Conservation (phyloP, 1,140 invertebrate genomes). For the Leptinotarsa defecta region DNA sequence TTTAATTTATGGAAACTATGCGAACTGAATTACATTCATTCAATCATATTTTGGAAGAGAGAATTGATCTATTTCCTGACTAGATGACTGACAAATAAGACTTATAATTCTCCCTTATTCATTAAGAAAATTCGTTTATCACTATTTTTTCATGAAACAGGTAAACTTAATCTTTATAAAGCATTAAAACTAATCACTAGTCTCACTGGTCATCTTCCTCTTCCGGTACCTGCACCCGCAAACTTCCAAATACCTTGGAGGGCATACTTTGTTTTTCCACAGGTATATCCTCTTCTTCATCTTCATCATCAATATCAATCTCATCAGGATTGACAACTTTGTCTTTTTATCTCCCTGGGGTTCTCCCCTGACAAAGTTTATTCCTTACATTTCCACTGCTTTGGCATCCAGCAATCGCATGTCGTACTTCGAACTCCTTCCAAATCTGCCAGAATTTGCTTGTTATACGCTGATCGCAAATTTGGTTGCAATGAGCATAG, state of each 20-base stretch:
- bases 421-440: conserved; percentile 96
- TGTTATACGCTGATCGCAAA: conserved; percentile 96
- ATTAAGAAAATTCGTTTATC: too few species aligned
- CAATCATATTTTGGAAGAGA: too few species aligned
- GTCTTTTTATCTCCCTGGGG: conserved; percentile 77
- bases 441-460: conserved; percentile 96
- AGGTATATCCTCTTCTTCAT: conserved; percentile 69
- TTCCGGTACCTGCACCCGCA: conserved; percentile 56
- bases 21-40: too few species aligned
- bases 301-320: conserved; percentile 84
- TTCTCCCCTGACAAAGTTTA: conserved; percentile 84
- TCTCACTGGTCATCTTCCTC: neutral
- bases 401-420: conserved; percentile 85
- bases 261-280: conserved; percentile 82
- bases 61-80: too few species aligned
- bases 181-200: too few species aligned
- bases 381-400: conserved; percentile 71
- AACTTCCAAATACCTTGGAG: conserved; percentile 83
- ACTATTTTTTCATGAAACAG: too few species aligned
- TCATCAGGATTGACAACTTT: conserved; percentile 91
- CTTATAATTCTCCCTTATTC: neutral
- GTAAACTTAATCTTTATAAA: too few species aligned
- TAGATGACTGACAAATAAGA: too few species aligned
- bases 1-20: too few species aligned
- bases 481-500: conserved; percentile 97